Conservation (phyloP, 2,797 vertebrate species). For the Crocodylus rhombifer region DNA sequence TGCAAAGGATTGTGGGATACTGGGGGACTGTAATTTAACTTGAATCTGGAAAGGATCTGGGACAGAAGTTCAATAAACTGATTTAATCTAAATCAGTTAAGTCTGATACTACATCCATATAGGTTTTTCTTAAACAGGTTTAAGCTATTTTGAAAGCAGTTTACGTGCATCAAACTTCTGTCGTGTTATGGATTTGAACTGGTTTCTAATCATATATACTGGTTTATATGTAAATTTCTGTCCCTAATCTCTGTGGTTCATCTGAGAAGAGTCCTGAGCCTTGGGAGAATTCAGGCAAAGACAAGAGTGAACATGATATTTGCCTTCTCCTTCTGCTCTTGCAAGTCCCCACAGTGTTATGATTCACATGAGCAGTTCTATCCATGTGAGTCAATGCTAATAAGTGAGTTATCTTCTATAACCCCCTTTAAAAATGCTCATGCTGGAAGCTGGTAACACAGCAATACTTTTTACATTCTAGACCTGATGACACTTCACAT, state of each 20-base stretch:
- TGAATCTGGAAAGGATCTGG: no score
- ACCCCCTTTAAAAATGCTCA: background rate
- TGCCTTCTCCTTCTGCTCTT: background rate
- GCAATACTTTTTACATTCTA: background rate
- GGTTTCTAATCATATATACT: no score
- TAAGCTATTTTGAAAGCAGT: no score
- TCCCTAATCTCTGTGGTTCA: background rate
- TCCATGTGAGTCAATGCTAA: background rate
- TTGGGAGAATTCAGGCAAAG: background rate
- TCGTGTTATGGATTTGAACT: no score
- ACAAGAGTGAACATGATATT: background rate
- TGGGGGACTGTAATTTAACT: no score
- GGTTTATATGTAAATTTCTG: no score
- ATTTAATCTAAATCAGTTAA: no score
- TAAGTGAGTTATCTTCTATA: background rate
- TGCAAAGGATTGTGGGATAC: no score
- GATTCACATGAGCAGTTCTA: background rate
- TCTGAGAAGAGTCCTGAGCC: background rate
- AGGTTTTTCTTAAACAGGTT: no score
- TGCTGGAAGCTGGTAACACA: background rate
- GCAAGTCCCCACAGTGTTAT: background rate
- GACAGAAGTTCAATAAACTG: no score
- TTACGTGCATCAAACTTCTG: no score
- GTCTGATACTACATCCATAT: no score
- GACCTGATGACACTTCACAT: accelerated